These are phyloP conservation scores for Euura saliciscinereae DNA, from an alignment of 1,140 invertebrate species.

Conservation along the genomic window DNA sequence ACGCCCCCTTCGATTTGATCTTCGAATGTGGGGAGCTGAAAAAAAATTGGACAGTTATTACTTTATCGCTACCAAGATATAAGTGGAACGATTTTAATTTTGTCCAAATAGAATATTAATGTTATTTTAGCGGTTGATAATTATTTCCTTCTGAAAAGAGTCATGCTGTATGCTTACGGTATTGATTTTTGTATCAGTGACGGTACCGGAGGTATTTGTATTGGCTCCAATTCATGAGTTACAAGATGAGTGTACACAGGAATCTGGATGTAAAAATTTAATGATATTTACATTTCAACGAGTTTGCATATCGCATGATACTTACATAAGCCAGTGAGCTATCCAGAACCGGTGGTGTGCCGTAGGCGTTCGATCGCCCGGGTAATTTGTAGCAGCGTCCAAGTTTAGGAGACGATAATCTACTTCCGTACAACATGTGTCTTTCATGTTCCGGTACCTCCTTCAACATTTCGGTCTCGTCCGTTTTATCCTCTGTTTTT, in stretches of 20 bases:
- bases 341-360: slow-evolving; percentile 52
- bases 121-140: too few relatives aligned
- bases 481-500: slow-evolving; percentile 19
- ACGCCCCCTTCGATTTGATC: neutral
- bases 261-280: slow-evolving; percentile 50
- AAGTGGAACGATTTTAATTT: too few relatives aligned
- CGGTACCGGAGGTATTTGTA: slow-evolving; percentile 57
- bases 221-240: slow-evolving; percentile 54
- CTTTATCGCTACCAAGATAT: too few relatives aligned
- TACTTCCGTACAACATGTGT: slow-evolving; percentile 52
- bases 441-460: slow-evolving; percentile 40
- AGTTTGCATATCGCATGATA: slow-evolving; percentile 8
- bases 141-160: neutral
- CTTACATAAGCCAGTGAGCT: slow-evolving; percentile 55
- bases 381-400: slow-evolving; percentile 56
- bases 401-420: slow-evolving; percentile 54
- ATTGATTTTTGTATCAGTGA: slow-evolving; percentile 49
- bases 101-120: too few relatives aligned
- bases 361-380: slow-evolving; percentile 45
- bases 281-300: slow-evolving; percentile 11
- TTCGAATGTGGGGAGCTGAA: neutral
- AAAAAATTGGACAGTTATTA: too few relatives aligned
- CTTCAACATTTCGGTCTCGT: slow-evolving; percentile 24
- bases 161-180: neutral
- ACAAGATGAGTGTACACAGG: slow-evolving; percentile 64